These are phyloP conservation scores for Dolichallabes microphthalmus DNA, from an alignment of 2,113 vertebrate genomes.

Conservation along the genomic window DNA sequence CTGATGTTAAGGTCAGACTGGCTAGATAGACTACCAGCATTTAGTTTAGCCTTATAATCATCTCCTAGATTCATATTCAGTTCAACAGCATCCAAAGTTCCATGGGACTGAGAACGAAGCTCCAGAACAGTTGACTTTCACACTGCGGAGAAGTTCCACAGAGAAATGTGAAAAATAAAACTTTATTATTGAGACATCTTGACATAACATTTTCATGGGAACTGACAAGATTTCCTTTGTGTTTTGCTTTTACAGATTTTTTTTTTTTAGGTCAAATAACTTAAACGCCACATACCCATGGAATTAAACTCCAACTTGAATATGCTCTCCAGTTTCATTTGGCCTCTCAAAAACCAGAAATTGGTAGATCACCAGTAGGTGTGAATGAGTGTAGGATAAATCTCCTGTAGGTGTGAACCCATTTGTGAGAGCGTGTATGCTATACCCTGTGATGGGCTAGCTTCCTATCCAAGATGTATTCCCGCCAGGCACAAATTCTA, in stretches of 20 bases:
- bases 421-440: no score
- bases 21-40: not conserved
- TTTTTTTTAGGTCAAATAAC: not conserved
- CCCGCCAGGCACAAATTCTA: no score
- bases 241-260: not conserved
- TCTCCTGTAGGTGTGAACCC: no score
- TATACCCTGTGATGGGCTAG: no score
- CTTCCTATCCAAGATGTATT: no score
- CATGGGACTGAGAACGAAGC: constrained; percentile 20
- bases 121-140: not conserved
- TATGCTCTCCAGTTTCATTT: not conserved
- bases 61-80: constrained; percentile 65
- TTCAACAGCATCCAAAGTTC: constrained; percentile 48
- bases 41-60: constrained; percentile 50
- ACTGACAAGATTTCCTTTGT: not conserved
- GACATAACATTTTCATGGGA: constrained; percentile 24
- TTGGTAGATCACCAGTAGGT: not conserved
- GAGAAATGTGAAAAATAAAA: constrained; percentile 37
- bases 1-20: constrained; percentile 26
- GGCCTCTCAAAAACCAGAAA: not conserved
- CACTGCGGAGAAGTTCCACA: not conserved
- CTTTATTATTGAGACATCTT: constrained; percentile 35
- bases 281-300: not conserved
- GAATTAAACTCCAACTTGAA: not conserved
- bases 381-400: no score